Base-by-base conservation (phyloP, 2,888 invertebrate genomes). In the Netelia fuscicornis region DNA sequence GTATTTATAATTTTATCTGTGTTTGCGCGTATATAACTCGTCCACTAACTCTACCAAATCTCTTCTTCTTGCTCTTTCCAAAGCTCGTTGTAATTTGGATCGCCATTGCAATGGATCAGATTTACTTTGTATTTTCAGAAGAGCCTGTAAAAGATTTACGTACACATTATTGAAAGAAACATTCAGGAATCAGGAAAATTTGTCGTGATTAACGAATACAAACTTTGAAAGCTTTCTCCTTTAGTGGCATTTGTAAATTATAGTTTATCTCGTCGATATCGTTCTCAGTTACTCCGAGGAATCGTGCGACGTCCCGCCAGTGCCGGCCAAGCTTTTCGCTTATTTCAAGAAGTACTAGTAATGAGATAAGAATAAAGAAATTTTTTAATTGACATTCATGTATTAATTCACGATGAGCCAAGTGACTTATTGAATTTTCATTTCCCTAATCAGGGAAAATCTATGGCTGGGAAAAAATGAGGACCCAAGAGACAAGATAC, bases 241-340 rank as follows among this genome's bases (percentile, higher is more conserved):
- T 89, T 2, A 87, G 83, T 64, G 88, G 78, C 30, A 77, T 82
- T 60, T 86, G 81, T 83, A 88, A 81, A 76, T 89, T 89, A 20
- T 42, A 81, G 77, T 92, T 89, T 64, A 92, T 89, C 23, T 85
- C 86, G 71, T 92, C 91, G 23, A 93, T 92, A 74, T 91, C 86
- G 56, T 67, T 83, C 85, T 93, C 93, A 42, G 81, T 88, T 30
- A 93, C 68, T 30, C 89, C 87, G 44, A 93, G 87, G 80, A 86
- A 82, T 88, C 93, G 89, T 2, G 90, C 90, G 1, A 93, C 89
- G 58, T 92, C 90, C 85, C 88, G 89, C 93, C 93, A 93, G 52
- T 87, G 87, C 62, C 86, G 88, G 62, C 93, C 93, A 42, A 93
- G 76, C 85, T 87, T 86, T 56, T 89, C 89, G 60, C 91, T 89